Base-by-base conservation (phyloP, 2,888 invertebrate species). In the Brachypalpus laphriformis region DNA sequence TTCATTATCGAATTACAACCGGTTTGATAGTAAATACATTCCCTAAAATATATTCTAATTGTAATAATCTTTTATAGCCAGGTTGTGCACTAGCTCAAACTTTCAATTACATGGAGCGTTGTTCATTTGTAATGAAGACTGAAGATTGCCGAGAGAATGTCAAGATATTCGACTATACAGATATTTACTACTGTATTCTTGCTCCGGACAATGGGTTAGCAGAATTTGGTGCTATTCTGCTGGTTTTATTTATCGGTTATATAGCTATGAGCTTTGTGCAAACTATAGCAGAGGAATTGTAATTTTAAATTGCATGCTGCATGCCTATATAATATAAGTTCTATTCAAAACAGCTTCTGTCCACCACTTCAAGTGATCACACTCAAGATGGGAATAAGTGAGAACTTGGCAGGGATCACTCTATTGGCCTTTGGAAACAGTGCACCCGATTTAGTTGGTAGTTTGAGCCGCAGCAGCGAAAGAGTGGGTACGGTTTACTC, bases 381-480 rank as follows among this genome's bases (percentile, higher is more conserved):
- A 0, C 88, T 90, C 59, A 88, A 91, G 0, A 87, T 94, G 51
- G 89, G 89, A 25, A 88, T 94, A 59, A 93, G 93, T 70, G 93
- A 94, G 86, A 93, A 92, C 87, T 91, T 94, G 34, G 94, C 94
- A 7, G 95, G 95, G 2, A 94, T 95, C 7, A 95, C 95, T n/a
- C 92, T 95, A 87, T 89, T 95, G 87, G 95, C 95, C 0, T 94
- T 95, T 89, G 95, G 95, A 16, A 95, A 95, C 89, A 95, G 95
- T 49, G 94, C 95, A 0, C 94, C 95, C 3, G 95, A 95, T 90
- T 93, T 95, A 66, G 95, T 95, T 88, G 93, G 94, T 9, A 93
- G 94, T 9, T 89, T 95, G 20, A 94, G 88, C 1, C 76, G 88
- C 1, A 92, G 87, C 0, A 25, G 93, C 6, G 92, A 93, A 25